phyloP scores from a whole-genome alignment of 30 jellyfish, hydroid and myxozoan genomes.

The Aurelia coerulea region DNA sequence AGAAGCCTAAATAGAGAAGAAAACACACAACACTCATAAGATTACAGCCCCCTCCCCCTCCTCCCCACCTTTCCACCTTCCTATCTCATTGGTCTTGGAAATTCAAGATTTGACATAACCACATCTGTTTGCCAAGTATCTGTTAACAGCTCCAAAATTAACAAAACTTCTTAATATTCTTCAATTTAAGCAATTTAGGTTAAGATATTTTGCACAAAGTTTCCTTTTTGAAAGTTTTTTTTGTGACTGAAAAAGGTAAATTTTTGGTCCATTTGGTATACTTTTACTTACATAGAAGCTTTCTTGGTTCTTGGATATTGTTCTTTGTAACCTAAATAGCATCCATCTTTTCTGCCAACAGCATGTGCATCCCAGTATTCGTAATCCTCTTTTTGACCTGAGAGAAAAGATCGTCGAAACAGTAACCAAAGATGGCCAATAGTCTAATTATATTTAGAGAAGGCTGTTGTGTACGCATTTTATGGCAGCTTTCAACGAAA shows the following conservation, averaged over 20 bases:
- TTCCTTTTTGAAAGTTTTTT: no score
- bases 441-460: neutral
- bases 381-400: constrained; percentile 72
- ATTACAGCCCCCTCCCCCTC: no score
- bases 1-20: no score
- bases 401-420: constrained; percentile 1
- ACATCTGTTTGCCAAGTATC: neutral
- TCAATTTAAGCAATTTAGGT: no score
- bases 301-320: constrained; percentile 69
- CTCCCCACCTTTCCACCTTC: neutral
- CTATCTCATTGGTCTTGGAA: no score
- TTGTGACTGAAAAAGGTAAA: no score
- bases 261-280: no score
- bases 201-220: no score
- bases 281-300: constrained; percentile 51
- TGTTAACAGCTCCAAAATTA: neutral
- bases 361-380: constrained; percentile 89
- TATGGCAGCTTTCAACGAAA: no score
- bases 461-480: no score
- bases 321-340: constrained; percentile 85
- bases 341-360: constrained; percentile 87
- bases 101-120: no score
- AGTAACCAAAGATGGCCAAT: neutral
- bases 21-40: no score
- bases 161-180: neutral